Percentiles rank a stretch among this genome's conserved stretches.
phyloP scores from a whole-genome alignment of 2,888 invertebrate species.

The Tubiluchus corallicola region DNA sequence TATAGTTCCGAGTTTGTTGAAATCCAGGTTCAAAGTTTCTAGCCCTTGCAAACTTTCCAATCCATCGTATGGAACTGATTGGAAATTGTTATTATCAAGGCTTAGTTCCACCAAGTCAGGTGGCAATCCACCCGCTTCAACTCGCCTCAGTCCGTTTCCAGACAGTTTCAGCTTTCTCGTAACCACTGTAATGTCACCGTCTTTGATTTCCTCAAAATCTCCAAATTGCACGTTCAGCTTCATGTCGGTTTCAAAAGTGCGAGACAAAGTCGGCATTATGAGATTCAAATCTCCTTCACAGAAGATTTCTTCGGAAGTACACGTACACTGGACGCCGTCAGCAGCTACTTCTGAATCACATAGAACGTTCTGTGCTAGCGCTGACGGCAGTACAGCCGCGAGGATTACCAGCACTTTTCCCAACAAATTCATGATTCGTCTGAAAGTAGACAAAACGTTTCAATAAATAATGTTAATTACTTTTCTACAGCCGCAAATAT shows the following conservation, averaged over 20 bases:
- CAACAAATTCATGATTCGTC: no score
- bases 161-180: not conserved
- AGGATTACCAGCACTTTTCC: no score
- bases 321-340: no score
- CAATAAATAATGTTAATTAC: no score
- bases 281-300: no score
- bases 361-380: no score
- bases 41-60: not conserved
- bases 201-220: not conserved
- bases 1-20: not conserved
- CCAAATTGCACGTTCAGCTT: not conserved
- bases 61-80: not conserved
- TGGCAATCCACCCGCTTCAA: not conserved
- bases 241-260: not conserved
- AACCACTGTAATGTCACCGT: not conserved
- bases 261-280: no score
- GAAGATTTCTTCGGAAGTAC: no score
- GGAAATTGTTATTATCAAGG: not conserved
- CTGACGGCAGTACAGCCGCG: no score
- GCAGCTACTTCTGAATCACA: no score
- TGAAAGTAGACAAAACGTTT: no score
- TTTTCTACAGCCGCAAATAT: no score
- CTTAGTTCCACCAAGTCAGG: not conserved
- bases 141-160: not conserved
- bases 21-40: not conserved